A percentile compares a stretch with the other conserved stretches of the same genome.
phyloP scores from a whole-genome alignment of 37 sponge, comb jelly and placozoan genomes.

The Axinella damicornis region DNA sequence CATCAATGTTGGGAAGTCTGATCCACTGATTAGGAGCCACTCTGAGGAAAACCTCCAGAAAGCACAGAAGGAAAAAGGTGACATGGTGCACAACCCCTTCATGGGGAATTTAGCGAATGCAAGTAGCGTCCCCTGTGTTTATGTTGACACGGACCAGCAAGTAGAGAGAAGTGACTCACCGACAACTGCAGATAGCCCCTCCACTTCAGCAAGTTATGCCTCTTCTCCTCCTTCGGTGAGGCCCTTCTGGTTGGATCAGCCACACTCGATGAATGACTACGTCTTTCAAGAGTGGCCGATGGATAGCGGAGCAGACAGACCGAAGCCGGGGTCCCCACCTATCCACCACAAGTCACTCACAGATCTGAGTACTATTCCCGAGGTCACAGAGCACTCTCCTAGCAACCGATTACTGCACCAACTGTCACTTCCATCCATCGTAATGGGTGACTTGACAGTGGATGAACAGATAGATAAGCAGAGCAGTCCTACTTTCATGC shows the following conservation, averaged over 20 bases:
- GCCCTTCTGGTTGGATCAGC: slow-evolving; percentile 64
- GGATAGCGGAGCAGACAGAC: not conserved
- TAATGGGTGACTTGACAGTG: slow-evolving; percentile 54
- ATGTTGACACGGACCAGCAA: slow-evolving; percentile 53
- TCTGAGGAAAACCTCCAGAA: slow-evolving; percentile 85
- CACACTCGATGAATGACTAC: slow-evolving; percentile 34
- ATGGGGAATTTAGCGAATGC: slow-evolving; percentile 85
- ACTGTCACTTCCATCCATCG: slow-evolving; percentile 77
- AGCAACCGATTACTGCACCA: slow-evolving; percentile 54
- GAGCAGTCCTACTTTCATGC: not conserved
- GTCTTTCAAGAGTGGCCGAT: slow-evolving; percentile 79
- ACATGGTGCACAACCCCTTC: slow-evolving; percentile 75
- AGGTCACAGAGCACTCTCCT: not conserved
- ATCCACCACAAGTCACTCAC: slow-evolving; percentile 79
- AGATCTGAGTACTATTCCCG: slow-evolving; percentile 44
- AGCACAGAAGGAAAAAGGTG: slow-evolving; percentile 63
- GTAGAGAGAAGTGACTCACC: slow-evolving; percentile 39
- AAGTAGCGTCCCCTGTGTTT: slow-evolving; percentile 85
- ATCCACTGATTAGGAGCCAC: slow-evolving; percentile 63
- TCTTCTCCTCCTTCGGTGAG: slow-evolving; percentile 80
- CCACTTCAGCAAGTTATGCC: slow-evolving; percentile 79
- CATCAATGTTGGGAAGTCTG: slow-evolving; percentile 41
- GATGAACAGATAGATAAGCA: slow-evolving; percentile 45
- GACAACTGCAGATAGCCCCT: slow-evolving; percentile 66
- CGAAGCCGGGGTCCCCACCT: slow-evolving; percentile 45